phyloP scores from a whole-genome alignment of 2,113 vertebrate genomes.

The Sinocyclocheilus anshuiensis region DNA sequence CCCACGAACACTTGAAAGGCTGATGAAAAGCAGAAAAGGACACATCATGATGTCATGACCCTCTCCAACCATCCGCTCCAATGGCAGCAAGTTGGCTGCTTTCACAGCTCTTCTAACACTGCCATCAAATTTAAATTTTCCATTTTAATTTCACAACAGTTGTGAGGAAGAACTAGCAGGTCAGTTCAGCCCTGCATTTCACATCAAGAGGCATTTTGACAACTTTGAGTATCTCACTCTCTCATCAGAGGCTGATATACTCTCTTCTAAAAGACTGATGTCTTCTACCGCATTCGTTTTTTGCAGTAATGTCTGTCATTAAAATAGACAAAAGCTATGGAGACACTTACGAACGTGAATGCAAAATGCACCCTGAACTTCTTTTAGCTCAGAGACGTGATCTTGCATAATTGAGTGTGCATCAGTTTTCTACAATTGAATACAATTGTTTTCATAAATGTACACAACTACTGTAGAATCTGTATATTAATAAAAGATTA shows the following conservation, averaged over 20 bases:
- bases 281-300: not conserved
- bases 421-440: not conserved
- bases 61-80: not conserved
- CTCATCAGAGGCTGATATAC: not conserved
- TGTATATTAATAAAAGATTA: no score
- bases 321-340: conserved; percentile 19
- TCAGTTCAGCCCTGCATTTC: not conserved
- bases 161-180: conserved; percentile 5
- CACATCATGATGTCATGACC: not conserved
- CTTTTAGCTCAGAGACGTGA: not conserved
- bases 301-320: not conserved
- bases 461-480: not conserved
- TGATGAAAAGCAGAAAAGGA: not conserved
- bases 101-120: not conserved
- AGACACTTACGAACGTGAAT: not conserved
- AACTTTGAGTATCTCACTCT: not conserved
- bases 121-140: not conserved
- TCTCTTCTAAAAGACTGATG: not conserved
- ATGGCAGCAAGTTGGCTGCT: not conserved
- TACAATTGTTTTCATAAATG: not conserved
- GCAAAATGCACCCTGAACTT: not conserved
- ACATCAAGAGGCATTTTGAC: not conserved
- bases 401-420: not conserved
- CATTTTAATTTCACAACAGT: not conserved
- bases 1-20: not conserved